phyloP scores from a whole-genome alignment of 2,888 invertebrate species.

The Hermaeophaga mercurialis region DNA sequence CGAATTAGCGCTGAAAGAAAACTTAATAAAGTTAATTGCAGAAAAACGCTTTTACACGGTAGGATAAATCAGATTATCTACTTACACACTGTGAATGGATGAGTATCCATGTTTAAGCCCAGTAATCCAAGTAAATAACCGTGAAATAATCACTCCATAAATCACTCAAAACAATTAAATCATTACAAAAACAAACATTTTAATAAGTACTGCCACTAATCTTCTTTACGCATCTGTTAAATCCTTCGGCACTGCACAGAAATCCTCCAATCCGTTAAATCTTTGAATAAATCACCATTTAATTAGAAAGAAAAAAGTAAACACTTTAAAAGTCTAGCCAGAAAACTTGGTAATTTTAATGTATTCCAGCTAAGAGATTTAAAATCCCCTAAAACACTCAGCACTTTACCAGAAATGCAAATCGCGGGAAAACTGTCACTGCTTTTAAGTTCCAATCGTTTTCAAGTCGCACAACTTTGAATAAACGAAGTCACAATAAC shows the following conservation, averaged over 20 bases:
- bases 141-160: conserved; percentile 37
- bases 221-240: conserved; percentile 35
- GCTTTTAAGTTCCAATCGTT: conserved; percentile 11
- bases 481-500: too few species aligned
- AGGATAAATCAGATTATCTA: conserved; percentile 16
- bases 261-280: conserved; percentile 32
- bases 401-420: conserved; percentile 25
- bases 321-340: conserved; percentile 30
- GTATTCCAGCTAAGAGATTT: conserved; percentile 27
- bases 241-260: conserved; percentile 37
- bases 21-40: too few species aligned
- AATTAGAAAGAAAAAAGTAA: conserved; percentile 28
- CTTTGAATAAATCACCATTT: conserved; percentile 35
- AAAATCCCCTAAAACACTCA: conserved; percentile 24
- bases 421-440: conserved; percentile 20
- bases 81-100: conserved; percentile 35
- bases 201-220: conserved; percentile 35
- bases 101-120: conserved; percentile 36
- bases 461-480: too few species aligned
- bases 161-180: conserved; percentile 38
- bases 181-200: conserved; percentile 39
- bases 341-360: conserved; percentile 25
- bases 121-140: conserved; percentile 35
- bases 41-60: conserved; percentile 2
- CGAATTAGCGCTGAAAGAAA: too few species aligned